Base-by-base conservation (phyloP, 1,140 invertebrate genomes). In the Anastrepha obliqua region DNA sequence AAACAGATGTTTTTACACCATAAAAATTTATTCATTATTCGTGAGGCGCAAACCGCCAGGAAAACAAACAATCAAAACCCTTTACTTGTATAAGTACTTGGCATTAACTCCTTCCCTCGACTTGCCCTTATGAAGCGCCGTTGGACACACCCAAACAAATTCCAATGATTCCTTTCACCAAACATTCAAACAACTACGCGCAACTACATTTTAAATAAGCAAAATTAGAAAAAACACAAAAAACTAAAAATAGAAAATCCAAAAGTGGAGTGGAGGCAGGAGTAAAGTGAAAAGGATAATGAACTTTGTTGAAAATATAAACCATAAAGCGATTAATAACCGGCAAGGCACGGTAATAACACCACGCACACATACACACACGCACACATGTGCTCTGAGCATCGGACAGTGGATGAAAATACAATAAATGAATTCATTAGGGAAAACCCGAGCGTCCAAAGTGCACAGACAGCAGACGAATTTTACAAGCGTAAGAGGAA, bases 351-450 rank as follows among this genome's bases (percentile, higher is more conserved):
- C 65, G 59, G 58, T 3, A 74, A 87, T 17, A 87, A 17, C 42
- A 65, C 65, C 44, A 86, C 6, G 11, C 6, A 55, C 51, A 67
- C 39, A 86, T 13, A 17, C 51, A 51, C 51, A 8, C 11, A 11
- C 51, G 11, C 11, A 11, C n/a, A 86, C 85, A 59, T 86, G 29
- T 60, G 47, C 39, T 0, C 3, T 29, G 64, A 86, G 65, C 8
- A 70, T 11, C 15, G 47, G 47, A 55, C 47, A 88, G 74, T 81
- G 74, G 65, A 51, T 78, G 58, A 60, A 62, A 67, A 86, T 29
- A 29, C 29, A 29, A 29, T 86, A 85, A 87, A 88, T 88, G 81
- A 88, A 86, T 88, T 88, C 87, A 88, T 88, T 88, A 85, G 87
- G 87, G 87, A 88, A 88, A 64, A 88, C 81, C 87, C 51, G 86